These are phyloP conservation scores for Anomalospiza imberbis DNA, from an alignment of 2,797 vertebrate genomes.

Conservation along the genomic window DNA sequence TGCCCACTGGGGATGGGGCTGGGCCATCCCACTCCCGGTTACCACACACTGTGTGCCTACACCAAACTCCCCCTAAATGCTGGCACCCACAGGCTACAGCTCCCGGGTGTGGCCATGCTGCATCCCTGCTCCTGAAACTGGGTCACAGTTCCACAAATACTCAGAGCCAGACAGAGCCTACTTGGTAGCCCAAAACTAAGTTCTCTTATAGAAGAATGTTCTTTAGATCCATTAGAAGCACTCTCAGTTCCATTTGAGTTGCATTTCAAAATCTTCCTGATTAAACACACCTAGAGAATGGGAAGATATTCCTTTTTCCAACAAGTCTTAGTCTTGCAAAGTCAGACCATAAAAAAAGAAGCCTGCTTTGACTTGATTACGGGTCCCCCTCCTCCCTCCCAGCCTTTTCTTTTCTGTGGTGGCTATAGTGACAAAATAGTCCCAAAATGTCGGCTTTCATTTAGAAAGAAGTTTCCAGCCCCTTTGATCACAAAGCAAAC, in stretches of 20 bases:
- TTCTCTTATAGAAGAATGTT: not conserved
- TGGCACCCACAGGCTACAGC: not conserved
- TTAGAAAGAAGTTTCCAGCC: conserved; percentile 1
- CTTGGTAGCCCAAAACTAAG: not conserved
- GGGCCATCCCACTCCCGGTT: too few relatives aligned
- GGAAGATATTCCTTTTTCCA: not conserved
- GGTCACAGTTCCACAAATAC: not conserved
- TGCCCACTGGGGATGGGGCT: too few relatives aligned
- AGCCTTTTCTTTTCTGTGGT: not conserved
- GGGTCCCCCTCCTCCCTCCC: not conserved
- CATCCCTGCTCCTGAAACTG: not conserved
- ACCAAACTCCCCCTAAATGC: not conserved
- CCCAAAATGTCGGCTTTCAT: conserved; percentile 13
- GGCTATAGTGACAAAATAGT: not conserved
- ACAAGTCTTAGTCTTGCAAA: not conserved
- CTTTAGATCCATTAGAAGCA: not conserved
- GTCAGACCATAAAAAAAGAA: not conserved
- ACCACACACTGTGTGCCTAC: too few relatives aligned
- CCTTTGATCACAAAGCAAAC: conserved; percentile 56
- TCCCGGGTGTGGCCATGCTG: not conserved
- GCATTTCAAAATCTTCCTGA: not conserved
- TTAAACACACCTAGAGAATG: not conserved
- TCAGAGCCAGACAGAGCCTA: not conserved
- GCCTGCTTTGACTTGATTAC: not conserved
- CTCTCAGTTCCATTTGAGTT: not conserved